Base-by-base conservation (phyloP, 2,888 invertebrate species). In the Microplitis manilae region DNA sequence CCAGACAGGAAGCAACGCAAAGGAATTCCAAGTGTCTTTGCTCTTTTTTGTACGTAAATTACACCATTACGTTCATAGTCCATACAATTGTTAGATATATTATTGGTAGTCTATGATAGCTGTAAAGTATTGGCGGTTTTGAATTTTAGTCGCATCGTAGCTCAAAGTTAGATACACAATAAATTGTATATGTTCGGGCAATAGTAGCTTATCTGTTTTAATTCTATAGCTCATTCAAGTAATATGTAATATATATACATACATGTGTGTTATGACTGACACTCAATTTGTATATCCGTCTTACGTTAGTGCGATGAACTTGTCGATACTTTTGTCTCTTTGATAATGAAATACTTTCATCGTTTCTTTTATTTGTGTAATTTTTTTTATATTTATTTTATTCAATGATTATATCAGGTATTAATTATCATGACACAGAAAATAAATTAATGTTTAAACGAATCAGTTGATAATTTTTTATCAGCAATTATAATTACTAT, bases 261-360 rank as follows among this genome's bases (percentile, higher is more conserved):
- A 38, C 38, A 15, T 62, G 62, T n/a, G 61, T 61, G 6, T 39
- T 62, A 15, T 61, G 61, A 62, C 62, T 62, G 61, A 38, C 50
- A 50, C 50, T 50, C 50, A 50, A 50, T 13, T 30, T 39, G 61
- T 38, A 62, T 61, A 62, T 65, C 68, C 50, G 41, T 15, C 59
- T 71, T 20, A 17, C 50, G 20, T 65, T 60, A 64, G 77, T 75
- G 65, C 77, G 75, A 83, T 82, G 83, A 84, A 84, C 84, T 83
- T 83, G 82, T 71, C 79, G 81, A 84, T 83, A 83, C 83, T 81
- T 83, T 83, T 83, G 83, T 77, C 70, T 76, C 72, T 75, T 77
- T 73, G 68, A 77, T 75, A 61, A 62, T 50, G 15, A 8, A 72
- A 59, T 60, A 17, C 59, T 17, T 50, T 17, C 71, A 62, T 65